Evolutionary conservation across 2,888 invertebrate genomes (phyloP), one percentile per base, ranked within the genome.

Genomic region (Hirtodrosophila alboralis): DNA sequence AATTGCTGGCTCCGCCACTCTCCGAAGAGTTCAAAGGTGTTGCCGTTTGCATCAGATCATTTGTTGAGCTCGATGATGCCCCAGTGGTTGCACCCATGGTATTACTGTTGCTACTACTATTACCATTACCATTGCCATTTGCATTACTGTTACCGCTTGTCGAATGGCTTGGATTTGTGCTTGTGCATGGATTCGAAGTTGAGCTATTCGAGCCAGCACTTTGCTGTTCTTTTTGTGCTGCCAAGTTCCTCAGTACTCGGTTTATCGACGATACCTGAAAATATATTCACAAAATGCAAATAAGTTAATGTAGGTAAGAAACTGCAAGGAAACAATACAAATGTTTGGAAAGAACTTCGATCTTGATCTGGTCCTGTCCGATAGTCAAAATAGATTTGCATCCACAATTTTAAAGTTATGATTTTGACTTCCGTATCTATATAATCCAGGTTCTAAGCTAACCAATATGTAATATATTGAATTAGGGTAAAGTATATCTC

Each of bases 171-270:
- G 48, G 13, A 23, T 53, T 58, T 21, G 44, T 16, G 31, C 27
- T 59, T 6, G 58, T 16, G 27, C 34, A 47, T 0, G 57, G 14
- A 10, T 45, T 56, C 1, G 60, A 41, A 14, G 21, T 59, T 6
- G 38, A 31, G 30, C 38, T 43, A 23, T 30, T 59, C 5, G 61
- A n/a, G 33, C 64, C 65, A 16, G 68, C 10, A 9, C 48, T 74
- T 47, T 89, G 90, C 58, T 90, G 89, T 44, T 90, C 98, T 91
- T 98, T 99, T 91, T 98, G 97, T 33, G 97, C 96, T 9, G 98
- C 97, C 85, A 99, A 92, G 92, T 98, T 99, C 65, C 99, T 93
- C 49, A 99, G 93, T 54, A 99, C 99, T 76, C 99, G 95, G 92
- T 99, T 99, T 91, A 99, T 99, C 7, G 89, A 89, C 8, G 89